phyloP scores from a whole-genome alignment of 2,797 vertebrate genomes.

The Lacerta agilis region DNA sequence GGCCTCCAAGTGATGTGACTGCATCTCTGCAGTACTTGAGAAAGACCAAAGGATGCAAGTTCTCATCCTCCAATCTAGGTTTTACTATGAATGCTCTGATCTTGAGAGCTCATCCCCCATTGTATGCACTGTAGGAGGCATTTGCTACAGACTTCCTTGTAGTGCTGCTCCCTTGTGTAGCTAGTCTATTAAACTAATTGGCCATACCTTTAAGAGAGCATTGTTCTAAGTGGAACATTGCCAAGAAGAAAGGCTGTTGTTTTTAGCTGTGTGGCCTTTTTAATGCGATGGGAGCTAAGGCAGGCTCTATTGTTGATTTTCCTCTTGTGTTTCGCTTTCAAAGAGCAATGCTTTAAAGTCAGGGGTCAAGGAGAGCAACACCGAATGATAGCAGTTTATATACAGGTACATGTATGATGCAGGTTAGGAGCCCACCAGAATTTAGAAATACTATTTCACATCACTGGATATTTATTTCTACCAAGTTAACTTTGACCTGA shows the following conservation, averaged over 20 bases:
- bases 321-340: constrained; percentile 38
- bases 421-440: not conserved
- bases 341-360: constrained; percentile 25
- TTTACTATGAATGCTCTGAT: not conserved
- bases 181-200: constrained; percentile 59
- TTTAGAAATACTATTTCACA: not conserved
- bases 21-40: constrained; percentile 6
- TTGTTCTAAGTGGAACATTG: constrained; percentile 52
- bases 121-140: constrained; percentile 4
- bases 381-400: not conserved
- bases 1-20: constrained; percentile 21
- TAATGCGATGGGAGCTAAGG: constrained; percentile 55
- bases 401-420: not conserved
- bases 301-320: constrained; percentile 49
- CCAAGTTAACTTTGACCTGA: not conserved
- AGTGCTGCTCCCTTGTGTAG: constrained; percentile 29
- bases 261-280: constrained; percentile 56
- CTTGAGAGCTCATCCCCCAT: constrained; percentile 29
- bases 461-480: not conserved
- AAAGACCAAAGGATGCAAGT: constrained; percentile 11
- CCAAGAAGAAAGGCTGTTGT: constrained; percentile 45
- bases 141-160: constrained; percentile 38
- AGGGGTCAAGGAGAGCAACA: not conserved
- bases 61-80: not conserved
- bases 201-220: constrained; percentile 58